Conservation (phyloP, 64 coral and sea anemone species). For the Trachythela sp. region DNA sequence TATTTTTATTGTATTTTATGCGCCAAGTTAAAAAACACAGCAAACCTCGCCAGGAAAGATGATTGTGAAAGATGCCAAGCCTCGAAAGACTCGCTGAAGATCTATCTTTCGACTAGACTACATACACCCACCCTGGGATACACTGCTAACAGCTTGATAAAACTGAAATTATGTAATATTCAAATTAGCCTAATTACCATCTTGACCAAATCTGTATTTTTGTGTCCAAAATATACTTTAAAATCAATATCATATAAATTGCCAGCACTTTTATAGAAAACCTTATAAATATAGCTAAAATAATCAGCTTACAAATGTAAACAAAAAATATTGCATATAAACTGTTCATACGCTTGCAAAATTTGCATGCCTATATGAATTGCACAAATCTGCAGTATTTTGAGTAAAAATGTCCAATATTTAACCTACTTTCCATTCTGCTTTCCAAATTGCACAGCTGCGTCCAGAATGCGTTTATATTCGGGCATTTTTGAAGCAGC, state of each 20-base stretch:
- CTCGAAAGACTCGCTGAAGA: no score
- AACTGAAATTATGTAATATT: slow-evolving; percentile 9
- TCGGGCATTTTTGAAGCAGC: slow-evolving; percentile 92
- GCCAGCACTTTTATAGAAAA: not conserved
- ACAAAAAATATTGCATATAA: not conserved
- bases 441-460: slow-evolving; percentile 85
- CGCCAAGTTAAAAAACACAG: no score
- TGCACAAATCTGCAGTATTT: no score
- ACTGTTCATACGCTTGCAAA: not conserved
- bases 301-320: not conserved
- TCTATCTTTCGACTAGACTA: no score
- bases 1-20: no score
- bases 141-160: no score
- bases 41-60: no score
- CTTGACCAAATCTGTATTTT: not conserved
- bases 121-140: no score
- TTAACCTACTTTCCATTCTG: slow-evolving; percentile 63
- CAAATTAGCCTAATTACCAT: not conserved
- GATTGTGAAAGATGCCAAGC: no score
- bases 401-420: not conserved
- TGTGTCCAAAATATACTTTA: not conserved
- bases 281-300: not conserved
- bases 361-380: no score
- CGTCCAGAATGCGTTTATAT: slow-evolving; percentile 75
- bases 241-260: not conserved